These are phyloP conservation scores for Sycon ciliatum DNA, from an alignment of 37 sponge, comb jelly and placozoan species.

Conservation along the genomic window DNA sequence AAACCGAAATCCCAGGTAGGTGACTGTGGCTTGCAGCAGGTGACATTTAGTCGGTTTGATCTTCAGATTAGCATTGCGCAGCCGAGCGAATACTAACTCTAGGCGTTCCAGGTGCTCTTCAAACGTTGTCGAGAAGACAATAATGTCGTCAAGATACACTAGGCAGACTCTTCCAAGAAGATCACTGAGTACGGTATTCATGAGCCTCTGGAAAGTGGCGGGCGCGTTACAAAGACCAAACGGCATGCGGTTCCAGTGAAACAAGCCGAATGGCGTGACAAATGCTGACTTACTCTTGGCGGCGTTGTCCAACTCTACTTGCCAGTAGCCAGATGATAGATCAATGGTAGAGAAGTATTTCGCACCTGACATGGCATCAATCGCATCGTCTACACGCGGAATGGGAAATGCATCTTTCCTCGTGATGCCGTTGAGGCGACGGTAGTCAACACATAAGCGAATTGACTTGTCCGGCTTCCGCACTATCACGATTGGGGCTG, in stretches of 20 bases:
- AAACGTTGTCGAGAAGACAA: not conserved
- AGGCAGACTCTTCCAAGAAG: not conserved
- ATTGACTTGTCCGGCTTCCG: constrained; percentile 39
- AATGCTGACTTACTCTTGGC: constrained; percentile 24
- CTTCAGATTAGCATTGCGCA: not conserved
- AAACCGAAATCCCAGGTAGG: constrained; percentile 23
- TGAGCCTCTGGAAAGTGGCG: constrained; percentile 22
- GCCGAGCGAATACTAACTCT: not conserved
- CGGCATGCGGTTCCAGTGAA: constrained; percentile 28
- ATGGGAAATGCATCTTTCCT: constrained; percentile 44
- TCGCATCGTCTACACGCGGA: constrained; percentile 37
- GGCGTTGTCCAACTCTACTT: constrained; percentile 26
- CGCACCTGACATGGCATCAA: constrained; percentile 27
- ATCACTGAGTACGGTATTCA: not conserved
- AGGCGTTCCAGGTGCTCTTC: not conserved
- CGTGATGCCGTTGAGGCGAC: constrained; percentile 40
- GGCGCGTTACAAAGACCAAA: constrained; percentile 41
- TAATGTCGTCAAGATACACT: not conserved
- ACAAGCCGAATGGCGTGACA: constrained; percentile 26
- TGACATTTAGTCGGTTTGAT: not conserved
- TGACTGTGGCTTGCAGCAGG: not conserved
- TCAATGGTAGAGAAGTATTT: constrained; percentile 35
- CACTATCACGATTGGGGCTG: constrained; percentile 39
- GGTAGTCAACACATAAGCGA: constrained; percentile 52
- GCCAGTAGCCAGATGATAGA: constrained; percentile 45